These are phyloP conservation scores for Branchipolynoe longqiensis DNA, from an alignment of 2,888 invertebrate genomes.

Conservation along the genomic window DNA sequence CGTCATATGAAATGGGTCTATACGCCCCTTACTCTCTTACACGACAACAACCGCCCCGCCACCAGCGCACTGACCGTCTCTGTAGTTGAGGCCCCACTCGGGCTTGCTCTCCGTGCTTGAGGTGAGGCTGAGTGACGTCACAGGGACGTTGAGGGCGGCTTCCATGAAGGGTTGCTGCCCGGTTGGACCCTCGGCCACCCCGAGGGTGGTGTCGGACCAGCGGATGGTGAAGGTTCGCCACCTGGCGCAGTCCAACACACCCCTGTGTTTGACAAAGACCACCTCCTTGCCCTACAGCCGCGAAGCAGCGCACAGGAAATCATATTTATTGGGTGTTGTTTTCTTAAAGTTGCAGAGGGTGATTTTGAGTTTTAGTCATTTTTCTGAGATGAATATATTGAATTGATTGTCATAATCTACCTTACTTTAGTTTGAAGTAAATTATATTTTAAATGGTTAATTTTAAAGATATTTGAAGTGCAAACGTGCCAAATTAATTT, in stretches of 20 bases:
- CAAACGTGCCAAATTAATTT: no score
- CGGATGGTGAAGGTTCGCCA: neutral
- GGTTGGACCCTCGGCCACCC: neutral
- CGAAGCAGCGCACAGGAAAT: no score
- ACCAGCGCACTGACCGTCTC: neutral
- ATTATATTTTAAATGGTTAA: no score
- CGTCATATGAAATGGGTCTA: no score
- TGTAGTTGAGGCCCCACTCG: constrained; percentile 10
- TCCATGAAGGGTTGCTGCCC: neutral
- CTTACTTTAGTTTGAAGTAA: no score
- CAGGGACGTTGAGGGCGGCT: neutral
- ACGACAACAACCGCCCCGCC: no score
- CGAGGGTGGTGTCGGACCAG: neutral
- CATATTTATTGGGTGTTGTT: neutral
- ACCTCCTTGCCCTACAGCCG: neutral
- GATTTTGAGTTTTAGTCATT: no score
- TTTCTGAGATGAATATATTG: no score
- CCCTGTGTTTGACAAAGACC: neutral
- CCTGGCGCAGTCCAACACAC: neutral
- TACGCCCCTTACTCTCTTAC: no score
- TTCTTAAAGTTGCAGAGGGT: no score
- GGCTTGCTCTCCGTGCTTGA: neutral
- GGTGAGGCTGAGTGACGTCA: neutral
- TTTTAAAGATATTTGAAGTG: no score
- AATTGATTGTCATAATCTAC: no score